Evolutionary conservation across 2,113 vertebrate genomes (phyloP).

Genomic region (Festucalex cinctus): DNA sequence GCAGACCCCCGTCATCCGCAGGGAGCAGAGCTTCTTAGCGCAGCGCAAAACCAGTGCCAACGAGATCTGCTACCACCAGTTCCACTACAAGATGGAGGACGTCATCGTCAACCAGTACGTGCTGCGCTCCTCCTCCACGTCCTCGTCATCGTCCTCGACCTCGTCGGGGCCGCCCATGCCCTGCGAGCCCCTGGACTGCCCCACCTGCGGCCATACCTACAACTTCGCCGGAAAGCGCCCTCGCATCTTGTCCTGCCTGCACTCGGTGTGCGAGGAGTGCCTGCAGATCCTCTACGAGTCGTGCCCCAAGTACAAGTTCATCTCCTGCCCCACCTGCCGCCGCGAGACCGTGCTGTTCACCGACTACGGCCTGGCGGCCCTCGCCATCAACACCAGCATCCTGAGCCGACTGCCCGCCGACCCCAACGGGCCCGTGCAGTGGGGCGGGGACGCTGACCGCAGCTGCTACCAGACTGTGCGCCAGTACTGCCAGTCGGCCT

Average conservation of each 20-base stretch:
- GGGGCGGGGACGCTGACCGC: slow-evolving; percentile 92
- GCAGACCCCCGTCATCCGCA: slow-evolving; percentile 76
- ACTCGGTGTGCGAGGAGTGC: slow-evolving; percentile 97
- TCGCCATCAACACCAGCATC: slow-evolving; percentile 98
- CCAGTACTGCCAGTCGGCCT: slow-evolving; percentile 97
- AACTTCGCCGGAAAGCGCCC: slow-evolving; percentile 93
- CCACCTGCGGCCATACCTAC: slow-evolving; percentile 96
- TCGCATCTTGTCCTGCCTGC: slow-evolving; percentile 94
- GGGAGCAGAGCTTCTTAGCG: slow-evolving; percentile 80
- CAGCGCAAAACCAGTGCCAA: slow-evolving; percentile 86
- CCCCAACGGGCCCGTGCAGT: slow-evolving; percentile 83
- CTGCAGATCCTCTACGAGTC: slow-evolving; percentile 99
- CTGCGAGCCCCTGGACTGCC: slow-evolving; percentile 93
- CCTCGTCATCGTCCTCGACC: slow-evolving; percentile 63
- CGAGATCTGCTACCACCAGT: slow-evolving; percentile 92
- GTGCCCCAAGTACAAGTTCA: slow-evolving; percentile 99
- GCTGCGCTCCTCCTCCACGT: slow-evolving; percentile 77
- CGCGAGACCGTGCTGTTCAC: slow-evolving; percentile 98
- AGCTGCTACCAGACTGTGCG: slow-evolving; percentile 99
- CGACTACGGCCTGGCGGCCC: slow-evolving; percentile 93
- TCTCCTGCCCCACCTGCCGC: slow-evolving; percentile 95
- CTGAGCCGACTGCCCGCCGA: slow-evolving; percentile 91
- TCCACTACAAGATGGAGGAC: slow-evolving; percentile 88
- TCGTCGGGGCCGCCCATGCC: slow-evolving; percentile 75
- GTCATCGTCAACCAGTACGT: slow-evolving; percentile 97